Evolutionary conservation across 1,140 invertebrate genomes (phyloP).

Genomic region (Gonatopus flavifemur): DNA sequence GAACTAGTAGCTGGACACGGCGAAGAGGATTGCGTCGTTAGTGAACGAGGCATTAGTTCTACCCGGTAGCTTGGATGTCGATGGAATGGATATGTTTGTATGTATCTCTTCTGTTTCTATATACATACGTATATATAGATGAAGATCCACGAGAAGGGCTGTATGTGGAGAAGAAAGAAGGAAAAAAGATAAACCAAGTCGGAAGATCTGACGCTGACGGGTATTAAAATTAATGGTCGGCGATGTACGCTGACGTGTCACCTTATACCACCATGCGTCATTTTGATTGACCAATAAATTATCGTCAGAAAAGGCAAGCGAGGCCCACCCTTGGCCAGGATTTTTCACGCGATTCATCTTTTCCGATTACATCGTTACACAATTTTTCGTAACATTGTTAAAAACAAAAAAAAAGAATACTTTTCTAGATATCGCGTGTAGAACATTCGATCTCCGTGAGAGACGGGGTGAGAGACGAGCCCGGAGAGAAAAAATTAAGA

Average conservation of each 20-base stretch:
- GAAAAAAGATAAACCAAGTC: constrained; percentile 17
- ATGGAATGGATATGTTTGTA: too few relatives aligned
- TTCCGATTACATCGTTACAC: too few relatives aligned
- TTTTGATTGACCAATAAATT: constrained; percentile 59
- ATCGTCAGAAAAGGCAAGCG: constrained; percentile 36
- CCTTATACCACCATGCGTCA: constrained; percentile 58
- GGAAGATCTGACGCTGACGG: constrained; percentile 47
- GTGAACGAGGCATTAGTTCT: constrained; percentile 40
- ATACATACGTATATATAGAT: too few relatives aligned
- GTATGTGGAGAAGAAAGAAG: constrained; percentile 14
- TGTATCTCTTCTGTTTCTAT: too few relatives aligned
- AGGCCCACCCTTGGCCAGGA: background rate
- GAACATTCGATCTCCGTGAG: too few relatives aligned
- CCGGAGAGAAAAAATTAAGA: too few relatives aligned
- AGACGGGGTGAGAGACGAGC: too few relatives aligned
- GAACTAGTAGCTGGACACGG: too few relatives aligned
- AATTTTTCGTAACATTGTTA: too few relatives aligned
- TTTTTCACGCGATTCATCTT: too few relatives aligned
- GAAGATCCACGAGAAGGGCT: background rate
- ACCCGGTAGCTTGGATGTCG: constrained; percentile 49
- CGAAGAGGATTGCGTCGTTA: constrained; percentile 42
- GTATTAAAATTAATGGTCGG: constrained; percentile 56
- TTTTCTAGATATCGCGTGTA: too few relatives aligned
- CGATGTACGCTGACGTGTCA: constrained; percentile 54
- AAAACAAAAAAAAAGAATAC: too few relatives aligned